Evolutionary conservation across 2,113 vertebrate species (phyloP), one percentile per base, ranked within the genome.

Genomic region (Junco hyemalis): DNA sequence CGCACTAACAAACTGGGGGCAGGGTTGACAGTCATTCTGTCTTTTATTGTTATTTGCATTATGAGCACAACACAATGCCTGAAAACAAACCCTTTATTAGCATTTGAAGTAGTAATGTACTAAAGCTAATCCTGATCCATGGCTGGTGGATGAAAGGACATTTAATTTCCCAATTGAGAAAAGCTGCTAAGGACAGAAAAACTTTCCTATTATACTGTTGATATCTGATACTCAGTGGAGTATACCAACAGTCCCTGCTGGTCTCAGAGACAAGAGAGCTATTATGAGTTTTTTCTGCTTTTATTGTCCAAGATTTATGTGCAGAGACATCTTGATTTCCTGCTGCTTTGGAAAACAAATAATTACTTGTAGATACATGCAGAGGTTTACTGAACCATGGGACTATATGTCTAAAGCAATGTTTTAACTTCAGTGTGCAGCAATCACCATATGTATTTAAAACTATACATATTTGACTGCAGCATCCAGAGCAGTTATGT

Each of bases 101-200:
- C 45, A 47, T 91, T 94, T 92, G 69, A 85, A 82, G 63, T 61
- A 85, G 35, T 50, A 85, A 71, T 14, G 35, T 64, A 57, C 66
- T 81, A 14, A 76, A 79, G 71, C 3, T 92, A 48, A 65, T 95
- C 50, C 73, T 82, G 57, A 54, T 76, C 71, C 4, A 1, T 69
- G 33, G 48, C 73, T 69, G 28, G 24, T 51, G 85, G 70, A 76
- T 65, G 40, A 92, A 92, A 89, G 63, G 29, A 82, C 59, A 31
- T 87, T 90, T 81, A 42, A 89, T 87, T 87, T 94, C 57, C 61
- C 50, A 50, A 11, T 3, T 92, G 86, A 65, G 53, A 87, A 89
- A 97, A 87, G n/a, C 77, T 84, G 36, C 53, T 92, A 74, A 81
- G 66, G 45, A 69, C 59, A 84, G 81, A 69, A 69, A 79, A 82